These are phyloP conservation scores for Paguma larvata DNA, from an alignment of 2,797 vertebrate genomes.

Conservation along the genomic window DNA sequence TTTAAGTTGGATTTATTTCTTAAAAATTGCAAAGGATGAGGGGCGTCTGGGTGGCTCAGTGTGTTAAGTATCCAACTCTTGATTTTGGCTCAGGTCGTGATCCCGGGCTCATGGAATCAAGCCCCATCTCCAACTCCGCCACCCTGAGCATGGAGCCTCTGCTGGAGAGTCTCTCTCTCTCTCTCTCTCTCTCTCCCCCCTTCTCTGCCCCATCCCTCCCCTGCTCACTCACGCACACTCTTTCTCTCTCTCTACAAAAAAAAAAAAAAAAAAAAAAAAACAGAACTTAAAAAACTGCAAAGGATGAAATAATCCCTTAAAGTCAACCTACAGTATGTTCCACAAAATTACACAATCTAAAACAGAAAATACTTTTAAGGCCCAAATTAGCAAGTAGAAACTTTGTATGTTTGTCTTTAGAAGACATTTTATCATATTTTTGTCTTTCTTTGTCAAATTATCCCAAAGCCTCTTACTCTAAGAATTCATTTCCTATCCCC, in stretches of 20 bases:
- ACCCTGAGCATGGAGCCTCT: no score
- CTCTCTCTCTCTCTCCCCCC: no score
- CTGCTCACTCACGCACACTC: no score
- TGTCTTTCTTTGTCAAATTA: slow-evolving; percentile 40
- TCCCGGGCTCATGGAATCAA: no score
- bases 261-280: no score
- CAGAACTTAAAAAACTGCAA: not conserved
- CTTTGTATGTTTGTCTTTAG: not conserved
- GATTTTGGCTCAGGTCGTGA: no score
- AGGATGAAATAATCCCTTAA: not conserved
- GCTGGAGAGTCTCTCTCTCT: no score
- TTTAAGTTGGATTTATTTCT: slow-evolving; percentile 1
- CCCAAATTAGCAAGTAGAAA: slow-evolving; percentile 15
- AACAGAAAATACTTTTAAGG: slow-evolving; percentile 41
- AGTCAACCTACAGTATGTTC: not conserved
- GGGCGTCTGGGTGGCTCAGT: no score
- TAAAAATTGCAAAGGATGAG: slow-evolving; percentile 36
- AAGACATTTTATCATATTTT: not conserved
- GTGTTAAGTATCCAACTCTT: no score
- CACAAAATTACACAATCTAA: not conserved
- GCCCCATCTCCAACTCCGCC: no score
- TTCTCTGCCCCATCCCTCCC: no score
- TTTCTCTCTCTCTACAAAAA: no score
- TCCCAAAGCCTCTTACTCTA: slow-evolving; percentile 27
- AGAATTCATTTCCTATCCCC: not conserved